Evolutionary conservation across 1,140 invertebrate genomes (phyloP).

Genomic region (Contarinia nasturtii): DNA sequence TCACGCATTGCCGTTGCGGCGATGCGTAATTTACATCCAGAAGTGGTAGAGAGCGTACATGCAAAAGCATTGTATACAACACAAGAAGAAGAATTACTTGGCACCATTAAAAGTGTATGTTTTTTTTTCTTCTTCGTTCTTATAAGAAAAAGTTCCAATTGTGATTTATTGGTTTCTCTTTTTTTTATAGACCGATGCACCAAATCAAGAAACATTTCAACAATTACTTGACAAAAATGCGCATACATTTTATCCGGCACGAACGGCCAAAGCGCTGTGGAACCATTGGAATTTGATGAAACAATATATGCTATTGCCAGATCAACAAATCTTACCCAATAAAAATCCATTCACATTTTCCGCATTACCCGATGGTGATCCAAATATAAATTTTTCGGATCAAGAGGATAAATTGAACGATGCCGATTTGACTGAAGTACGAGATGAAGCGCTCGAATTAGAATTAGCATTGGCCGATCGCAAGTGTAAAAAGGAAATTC

Average conservation of each 20-base stretch:
- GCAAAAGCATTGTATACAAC: conserved; percentile 76
- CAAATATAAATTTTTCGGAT: conserved; percentile 73
- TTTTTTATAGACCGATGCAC: conserved; percentile 21
- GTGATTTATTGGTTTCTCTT: conserved; percentile 2
- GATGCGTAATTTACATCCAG: conserved; percentile 84
- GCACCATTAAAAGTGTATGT: conserved; percentile 65
- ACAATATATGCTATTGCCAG: conserved; percentile 79
- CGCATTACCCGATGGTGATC: conserved; percentile 33
- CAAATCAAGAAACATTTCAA: conserved; percentile 62
- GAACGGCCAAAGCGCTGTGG: conserved; percentile 69
- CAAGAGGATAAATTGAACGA: conserved; percentile 80
- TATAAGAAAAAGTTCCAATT: neutral
- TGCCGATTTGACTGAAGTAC: conserved; percentile 55
- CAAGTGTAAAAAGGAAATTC: conserved; percentile 53
- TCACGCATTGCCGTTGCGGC: conserved; percentile 74
- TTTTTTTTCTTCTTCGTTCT: neutral
- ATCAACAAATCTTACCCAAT: conserved; percentile 53
- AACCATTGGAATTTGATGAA: conserved; percentile 86
- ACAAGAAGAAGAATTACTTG: conserved; percentile 73
- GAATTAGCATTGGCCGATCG: conserved; percentile 49
- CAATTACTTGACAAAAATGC: conserved; percentile 71
- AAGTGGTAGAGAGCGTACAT: conserved; percentile 69
- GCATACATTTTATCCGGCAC: conserved; percentile 65
- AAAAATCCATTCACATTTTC: conserved; percentile 19
- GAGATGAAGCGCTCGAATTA: conserved; percentile 49